These are phyloP conservation scores for Carassius carassius DNA, from an alignment of 2,113 vertebrate genomes.

Conservation along the genomic window DNA sequence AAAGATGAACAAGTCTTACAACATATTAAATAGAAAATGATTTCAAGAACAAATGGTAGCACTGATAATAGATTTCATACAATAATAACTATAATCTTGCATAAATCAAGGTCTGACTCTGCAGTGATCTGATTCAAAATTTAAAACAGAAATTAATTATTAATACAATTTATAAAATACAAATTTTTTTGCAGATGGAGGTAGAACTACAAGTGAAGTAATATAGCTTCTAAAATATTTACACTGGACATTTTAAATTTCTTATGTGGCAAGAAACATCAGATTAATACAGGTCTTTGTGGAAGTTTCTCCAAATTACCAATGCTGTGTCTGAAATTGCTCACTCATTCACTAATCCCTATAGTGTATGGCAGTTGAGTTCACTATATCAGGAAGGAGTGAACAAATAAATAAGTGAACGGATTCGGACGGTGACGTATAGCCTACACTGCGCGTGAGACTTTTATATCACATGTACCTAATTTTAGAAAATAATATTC, in stretches of 20 bases:
- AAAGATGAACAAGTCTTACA: too few species aligned
- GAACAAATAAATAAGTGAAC: too few species aligned
- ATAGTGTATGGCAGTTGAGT: too few species aligned
- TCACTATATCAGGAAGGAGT: too few species aligned
- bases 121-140: neutral
- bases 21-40: neutral
- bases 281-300: neutral
- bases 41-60: neutral
- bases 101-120: neutral
- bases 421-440: too few species aligned
- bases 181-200: neutral
- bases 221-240: neutral
- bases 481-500: too few species aligned
- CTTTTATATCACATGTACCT: too few species aligned
- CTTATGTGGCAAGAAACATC: neutral
- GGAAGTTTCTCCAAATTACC: constrained; percentile 2
- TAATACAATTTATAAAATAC: neutral
- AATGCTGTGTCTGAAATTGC: too few species aligned
- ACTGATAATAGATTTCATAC: neutral
- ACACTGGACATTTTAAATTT: neutral
- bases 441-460: too few species aligned
- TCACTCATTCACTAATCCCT: too few species aligned
- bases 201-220: neutral
- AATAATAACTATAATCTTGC: neutral
- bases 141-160: neutral